Percentiles rank a stretch among this genome's conserved stretches.
Evolutionary conservation across 2,113 vertebrate species (phyloP).

Genomic region (Cyprinodon tularosa): DNA sequence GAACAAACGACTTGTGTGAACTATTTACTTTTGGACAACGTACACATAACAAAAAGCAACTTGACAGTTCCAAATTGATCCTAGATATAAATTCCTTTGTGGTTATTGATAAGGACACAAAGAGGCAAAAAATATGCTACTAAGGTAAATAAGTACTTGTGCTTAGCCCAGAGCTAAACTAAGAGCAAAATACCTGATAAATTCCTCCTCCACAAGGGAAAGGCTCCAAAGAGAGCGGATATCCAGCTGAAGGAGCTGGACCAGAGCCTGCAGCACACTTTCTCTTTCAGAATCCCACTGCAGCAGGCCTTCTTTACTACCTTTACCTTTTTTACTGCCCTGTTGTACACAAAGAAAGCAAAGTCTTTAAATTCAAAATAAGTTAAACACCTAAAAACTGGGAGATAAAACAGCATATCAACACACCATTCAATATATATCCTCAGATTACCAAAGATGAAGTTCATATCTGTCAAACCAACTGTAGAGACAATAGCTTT

Average conservation of each 20-base stretch:
- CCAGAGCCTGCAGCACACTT: slow-evolving; percentile 80
- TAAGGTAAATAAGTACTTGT: not conserved
- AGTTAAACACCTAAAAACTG: not conserved
- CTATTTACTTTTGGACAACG: not conserved
- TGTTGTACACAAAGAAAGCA: slow-evolving; percentile 55
- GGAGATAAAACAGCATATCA: not conserved
- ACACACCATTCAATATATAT: slow-evolving; percentile 11
- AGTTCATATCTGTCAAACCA: slow-evolving; percentile 60
- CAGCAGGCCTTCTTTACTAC: slow-evolving; percentile 68
- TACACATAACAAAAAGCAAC: slow-evolving; percentile 1
- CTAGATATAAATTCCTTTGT: not conserved
- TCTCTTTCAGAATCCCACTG: slow-evolving; percentile 91
- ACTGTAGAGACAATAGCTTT: slow-evolving; percentile 33
- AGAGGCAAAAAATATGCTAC: slow-evolving; percentile 5
- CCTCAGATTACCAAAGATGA: slow-evolving; percentile 81
- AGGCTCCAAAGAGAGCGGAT: slow-evolving; percentile 88
- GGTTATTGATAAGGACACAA: not conserved
- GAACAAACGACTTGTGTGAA: not conserved
- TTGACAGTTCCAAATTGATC: not conserved
- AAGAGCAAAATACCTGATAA: slow-evolving; percentile 82
- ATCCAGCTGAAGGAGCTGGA: slow-evolving; percentile 91
- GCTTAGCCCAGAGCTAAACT: not conserved
- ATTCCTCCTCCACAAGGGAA: slow-evolving; percentile 90
- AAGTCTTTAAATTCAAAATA: not conserved
- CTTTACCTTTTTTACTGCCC: slow-evolving; percentile 86